Conservation (phyloP, 1,140 invertebrate genomes). For the Diorhabda elongata region DNA sequence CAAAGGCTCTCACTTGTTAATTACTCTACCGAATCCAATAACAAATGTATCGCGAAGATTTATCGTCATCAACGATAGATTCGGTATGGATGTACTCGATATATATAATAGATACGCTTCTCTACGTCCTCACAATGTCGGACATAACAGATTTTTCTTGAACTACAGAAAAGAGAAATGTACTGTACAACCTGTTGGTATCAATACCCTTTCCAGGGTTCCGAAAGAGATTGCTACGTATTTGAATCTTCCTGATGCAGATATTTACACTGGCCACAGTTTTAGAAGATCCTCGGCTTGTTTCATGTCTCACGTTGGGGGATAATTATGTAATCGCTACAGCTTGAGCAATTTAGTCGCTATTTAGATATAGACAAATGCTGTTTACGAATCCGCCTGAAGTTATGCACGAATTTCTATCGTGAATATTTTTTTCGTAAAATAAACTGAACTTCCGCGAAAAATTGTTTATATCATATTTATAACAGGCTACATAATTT, state of each 20-base stretch:
- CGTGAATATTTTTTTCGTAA: no score
- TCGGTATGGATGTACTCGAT: not conserved
- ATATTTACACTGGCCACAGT: constrained; percentile 5
- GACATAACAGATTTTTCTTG: not conserved
- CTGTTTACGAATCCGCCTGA: no score
- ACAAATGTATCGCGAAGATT: not conserved
- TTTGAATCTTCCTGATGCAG: not conserved
- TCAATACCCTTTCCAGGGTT: not conserved
- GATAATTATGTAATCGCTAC: not conserved
- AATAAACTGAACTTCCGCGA: no score
- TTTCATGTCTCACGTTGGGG: not conserved
- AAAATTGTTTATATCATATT: no score
- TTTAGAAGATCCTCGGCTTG: constrained; percentile 7
- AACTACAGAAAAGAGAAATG: constrained; percentile 8
- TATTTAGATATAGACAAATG: no score
- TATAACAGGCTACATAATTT: no score
- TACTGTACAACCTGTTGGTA: constrained; percentile 7
- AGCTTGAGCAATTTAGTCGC: no score
- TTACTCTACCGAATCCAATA: not conserved
- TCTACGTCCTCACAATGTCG: not conserved
- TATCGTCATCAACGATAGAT: not conserved
- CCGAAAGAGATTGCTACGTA: constrained; percentile 7
- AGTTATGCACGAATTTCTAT: no score
- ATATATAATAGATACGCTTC: not conserved
- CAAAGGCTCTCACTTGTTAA: not conserved